Evolutionary conservation across 2,888 invertebrate genomes (phyloP).

Genomic region (Plebejus anna): DNA sequence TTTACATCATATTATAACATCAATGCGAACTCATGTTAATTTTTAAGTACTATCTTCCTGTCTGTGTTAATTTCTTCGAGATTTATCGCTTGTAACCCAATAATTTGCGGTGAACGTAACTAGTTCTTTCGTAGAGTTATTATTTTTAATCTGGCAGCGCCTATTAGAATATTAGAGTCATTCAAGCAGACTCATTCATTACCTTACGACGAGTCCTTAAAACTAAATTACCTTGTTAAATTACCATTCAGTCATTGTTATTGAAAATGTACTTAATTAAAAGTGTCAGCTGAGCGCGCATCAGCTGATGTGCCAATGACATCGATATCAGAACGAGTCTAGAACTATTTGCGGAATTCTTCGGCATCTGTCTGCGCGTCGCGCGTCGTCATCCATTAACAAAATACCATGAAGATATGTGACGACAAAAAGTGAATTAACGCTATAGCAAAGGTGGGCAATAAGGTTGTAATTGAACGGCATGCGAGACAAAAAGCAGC

Average conservation of each 20-base stretch:
- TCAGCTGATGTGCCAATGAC: constrained; percentile 24
- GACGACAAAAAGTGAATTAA: constrained; percentile 25
- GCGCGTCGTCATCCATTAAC: constrained; percentile 20
- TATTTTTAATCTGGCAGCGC: not conserved
- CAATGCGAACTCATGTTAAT: constrained; percentile 12
- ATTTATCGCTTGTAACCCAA: not conserved
- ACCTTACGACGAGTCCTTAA: not conserved
- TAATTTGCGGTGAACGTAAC: not conserved
- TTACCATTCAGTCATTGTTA: not conserved
- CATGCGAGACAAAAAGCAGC: constrained; percentile 28
- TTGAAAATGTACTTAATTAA: constrained; percentile 10
- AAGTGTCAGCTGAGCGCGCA: constrained; percentile 16
- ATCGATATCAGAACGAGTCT: constrained; percentile 9
- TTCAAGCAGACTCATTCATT: no score
- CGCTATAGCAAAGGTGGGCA: constrained; percentile 26
- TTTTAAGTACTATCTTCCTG: constrained; percentile 23
- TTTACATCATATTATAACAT: constrained; percentile 26
- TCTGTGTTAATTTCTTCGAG: not conserved
- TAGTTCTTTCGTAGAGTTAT: not conserved
- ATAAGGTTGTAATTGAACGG: constrained; percentile 22
- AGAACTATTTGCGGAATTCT: constrained; percentile 18
- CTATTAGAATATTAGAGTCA: not conserved
- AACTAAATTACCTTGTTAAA: not conserved
- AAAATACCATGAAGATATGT: constrained; percentile 27
- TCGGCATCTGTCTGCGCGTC: constrained; percentile 20